Base-by-base conservation (phyloP, 2,888 invertebrate species). In the Zeuzera pyrina region DNA sequence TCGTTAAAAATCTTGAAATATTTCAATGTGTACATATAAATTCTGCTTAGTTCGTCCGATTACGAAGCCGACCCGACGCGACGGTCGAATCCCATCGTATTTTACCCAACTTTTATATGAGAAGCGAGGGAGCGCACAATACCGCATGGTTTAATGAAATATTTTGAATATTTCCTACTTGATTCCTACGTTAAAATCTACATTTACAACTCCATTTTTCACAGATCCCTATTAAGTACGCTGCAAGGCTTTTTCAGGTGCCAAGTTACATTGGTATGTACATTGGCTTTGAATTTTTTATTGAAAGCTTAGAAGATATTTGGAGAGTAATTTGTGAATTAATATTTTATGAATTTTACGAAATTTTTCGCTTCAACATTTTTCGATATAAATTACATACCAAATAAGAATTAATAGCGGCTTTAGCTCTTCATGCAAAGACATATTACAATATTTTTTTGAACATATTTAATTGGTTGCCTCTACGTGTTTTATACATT, bases 111-210 rank as follows among this genome's bases (percentile, higher is more conserved):
- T 57, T 56, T 57, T 52, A 56, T 56, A 60, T 53, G 48, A 45
- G 48, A 56, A 33, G 10, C 13, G 25, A 58, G 68, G 67, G 58
- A 57, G 43, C 48, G 51, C 55, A 66, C 66, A 67, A 68, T 63
- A 52, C 53, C 47, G 49, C 41, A 51, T 49, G 38, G 45, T 51
- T 48, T 69, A 71, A 77, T 77, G 71, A 77, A 79, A 77, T 77
- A 77, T 69, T 73, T 68, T 57, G 67, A 66, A 77, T 77, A 77
- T 70, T 70, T 28, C 74, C 65, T 67, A 65, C 70, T 68, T 68
- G 69, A 74, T 71, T n/a, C 72, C 55, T 55, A 46, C 42, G 49
- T 33, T 52, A 41, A 46, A 40, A 12, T 35, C 30, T 13, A 31
- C 33, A 31, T 25, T 25, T 25, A 8, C 12, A 29, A 30, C 26